Percentiles rank a stretch among this genome's conserved stretches.
Evolutionary conservation across 1,140 invertebrate genomes (phyloP).

Genomic region (Pseudomyrmex concolor): DNA sequence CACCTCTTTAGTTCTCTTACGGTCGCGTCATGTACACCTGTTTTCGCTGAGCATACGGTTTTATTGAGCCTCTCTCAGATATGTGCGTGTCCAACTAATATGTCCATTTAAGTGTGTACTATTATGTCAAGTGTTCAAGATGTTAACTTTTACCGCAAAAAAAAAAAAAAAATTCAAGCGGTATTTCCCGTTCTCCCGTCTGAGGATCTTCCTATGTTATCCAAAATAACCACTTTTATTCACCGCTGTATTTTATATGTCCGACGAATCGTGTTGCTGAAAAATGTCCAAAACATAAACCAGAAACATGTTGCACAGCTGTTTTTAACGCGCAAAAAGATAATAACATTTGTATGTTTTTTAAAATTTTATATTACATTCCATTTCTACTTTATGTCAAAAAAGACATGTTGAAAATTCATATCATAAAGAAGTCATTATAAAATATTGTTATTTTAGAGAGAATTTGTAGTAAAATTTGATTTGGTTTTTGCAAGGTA

Average conservation of each 20-base stretch:
- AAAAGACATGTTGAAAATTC: not conserved
- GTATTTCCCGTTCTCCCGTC: not conserved
- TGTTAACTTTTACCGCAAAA: slow-evolving; percentile 30
- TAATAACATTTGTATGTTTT: not conserved
- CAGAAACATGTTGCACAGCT: not conserved
- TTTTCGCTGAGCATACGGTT: slow-evolving; percentile 47
- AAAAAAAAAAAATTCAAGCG: slow-evolving; percentile 30
- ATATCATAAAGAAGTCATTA: not conserved
- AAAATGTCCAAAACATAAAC: not conserved
- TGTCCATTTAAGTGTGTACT: slow-evolving; percentile 38
- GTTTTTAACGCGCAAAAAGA: not conserved
- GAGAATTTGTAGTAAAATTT: not conserved
- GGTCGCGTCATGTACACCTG: slow-evolving; percentile 45
- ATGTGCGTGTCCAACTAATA: slow-evolving; percentile 53
- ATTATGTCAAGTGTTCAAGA: slow-evolving; percentile 37
- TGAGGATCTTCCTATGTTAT: slow-evolving; percentile 1
- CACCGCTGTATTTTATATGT: not conserved
- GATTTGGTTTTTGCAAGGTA: not conserved
- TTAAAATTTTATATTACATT: not conserved
- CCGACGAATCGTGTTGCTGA: not conserved
- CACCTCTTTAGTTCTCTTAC: slow-evolving; percentile 76
- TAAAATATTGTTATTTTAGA: not conserved
- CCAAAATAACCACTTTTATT: slow-evolving; percentile 4
- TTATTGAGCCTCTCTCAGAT: slow-evolving; percentile 46
- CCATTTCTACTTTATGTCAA: not conserved